These are phyloP conservation scores for Mola mola DNA, from an alignment of 2,113 vertebrate species.

Conservation along the genomic window DNA sequence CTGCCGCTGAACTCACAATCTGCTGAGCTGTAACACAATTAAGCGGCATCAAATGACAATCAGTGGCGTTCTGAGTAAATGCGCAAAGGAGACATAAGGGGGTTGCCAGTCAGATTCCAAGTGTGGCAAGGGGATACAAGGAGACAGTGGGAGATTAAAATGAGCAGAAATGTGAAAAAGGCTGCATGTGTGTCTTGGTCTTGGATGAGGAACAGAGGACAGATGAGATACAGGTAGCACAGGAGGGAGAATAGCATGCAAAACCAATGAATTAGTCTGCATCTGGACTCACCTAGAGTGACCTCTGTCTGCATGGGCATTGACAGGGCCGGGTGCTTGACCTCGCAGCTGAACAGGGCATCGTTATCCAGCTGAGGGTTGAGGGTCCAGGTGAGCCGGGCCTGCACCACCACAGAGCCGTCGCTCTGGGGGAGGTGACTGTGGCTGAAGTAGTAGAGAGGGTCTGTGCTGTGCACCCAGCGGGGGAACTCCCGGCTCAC, in stretches of 20 bases:
- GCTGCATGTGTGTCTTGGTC: neutral
- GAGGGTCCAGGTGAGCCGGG: slow-evolving; percentile 95
- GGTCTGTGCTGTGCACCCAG: slow-evolving; percentile 93
- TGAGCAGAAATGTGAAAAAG: slow-evolving; percentile 22
- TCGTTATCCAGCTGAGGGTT: slow-evolving; percentile 97
- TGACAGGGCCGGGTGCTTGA: slow-evolving; percentile 95
- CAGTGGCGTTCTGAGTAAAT: slow-evolving; percentile 75
- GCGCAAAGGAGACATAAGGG: slow-evolving; percentile 67
- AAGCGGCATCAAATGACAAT: slow-evolving; percentile 77
- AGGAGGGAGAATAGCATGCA: neutral
- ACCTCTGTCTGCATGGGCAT: slow-evolving; percentile 99
- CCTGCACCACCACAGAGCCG: slow-evolving; percentile 93
- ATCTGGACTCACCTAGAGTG: slow-evolving; percentile 86
- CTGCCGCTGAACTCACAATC: slow-evolving; percentile 74
- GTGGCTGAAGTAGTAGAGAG: slow-evolving; percentile 93
- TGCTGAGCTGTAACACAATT: slow-evolving; percentile 79
- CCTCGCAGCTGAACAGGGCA: slow-evolving; percentile 97
- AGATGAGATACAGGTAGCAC: slow-evolving; percentile 8
- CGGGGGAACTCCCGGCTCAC: slow-evolving; percentile 96
- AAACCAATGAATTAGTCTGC: too few species aligned
- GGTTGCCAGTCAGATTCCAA: slow-evolving; percentile 25
- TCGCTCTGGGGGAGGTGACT: slow-evolving; percentile 90
- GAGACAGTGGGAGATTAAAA: slow-evolving; percentile 45
- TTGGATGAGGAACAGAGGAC: neutral
- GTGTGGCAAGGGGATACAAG: slow-evolving; percentile 18